Percentiles rank a stretch among this genome's conserved stretches.
These are phyloP conservation scores for Hemaris fuciformis DNA, from an alignment of 2,888 invertebrate species.

Conservation along the genomic window DNA sequence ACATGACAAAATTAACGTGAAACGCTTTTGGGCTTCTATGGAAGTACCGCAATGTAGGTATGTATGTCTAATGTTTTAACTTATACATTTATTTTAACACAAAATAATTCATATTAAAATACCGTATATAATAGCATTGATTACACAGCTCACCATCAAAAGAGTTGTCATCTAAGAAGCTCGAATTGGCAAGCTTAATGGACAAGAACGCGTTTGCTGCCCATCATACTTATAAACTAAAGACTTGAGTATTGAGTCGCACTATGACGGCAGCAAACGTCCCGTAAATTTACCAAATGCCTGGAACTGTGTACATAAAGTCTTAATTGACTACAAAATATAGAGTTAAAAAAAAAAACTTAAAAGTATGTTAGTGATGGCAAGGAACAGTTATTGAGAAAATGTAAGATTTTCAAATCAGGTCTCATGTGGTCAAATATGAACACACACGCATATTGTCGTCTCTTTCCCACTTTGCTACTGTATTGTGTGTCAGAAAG, in stretches of 20 bases:
- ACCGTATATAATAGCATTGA: too few species aligned
- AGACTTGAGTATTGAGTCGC: background rate
- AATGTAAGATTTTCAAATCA: background rate
- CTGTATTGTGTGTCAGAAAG: too few species aligned
- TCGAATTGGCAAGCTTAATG: slow-evolving; percentile 40
- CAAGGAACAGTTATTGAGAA: background rate
- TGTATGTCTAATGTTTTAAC: too few species aligned
- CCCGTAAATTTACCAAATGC: slow-evolving; percentile 12
- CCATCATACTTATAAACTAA: slow-evolving; percentile 19
- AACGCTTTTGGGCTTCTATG: too few species aligned
- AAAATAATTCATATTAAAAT: too few species aligned
- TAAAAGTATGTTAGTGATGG: background rate
- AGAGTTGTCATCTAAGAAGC: slow-evolving; percentile 54
- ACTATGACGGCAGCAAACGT: slow-evolving; percentile 11
- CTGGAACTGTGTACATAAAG: background rate
- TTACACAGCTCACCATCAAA: slow-evolving; percentile 11
- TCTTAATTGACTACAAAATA: background rate
- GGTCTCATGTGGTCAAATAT: too few species aligned
- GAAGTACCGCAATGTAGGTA: too few species aligned
- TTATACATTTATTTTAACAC: too few species aligned
- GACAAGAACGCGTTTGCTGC: slow-evolving; percentile 58
- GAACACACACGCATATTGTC: too few species aligned
- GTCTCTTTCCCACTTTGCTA: too few species aligned
- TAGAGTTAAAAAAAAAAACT: background rate
- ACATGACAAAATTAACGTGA: too few species aligned